These are phyloP conservation scores for Proterorhinus semilunaris DNA, from an alignment of 2,113 vertebrate genomes.

Conservation along the genomic window DNA sequence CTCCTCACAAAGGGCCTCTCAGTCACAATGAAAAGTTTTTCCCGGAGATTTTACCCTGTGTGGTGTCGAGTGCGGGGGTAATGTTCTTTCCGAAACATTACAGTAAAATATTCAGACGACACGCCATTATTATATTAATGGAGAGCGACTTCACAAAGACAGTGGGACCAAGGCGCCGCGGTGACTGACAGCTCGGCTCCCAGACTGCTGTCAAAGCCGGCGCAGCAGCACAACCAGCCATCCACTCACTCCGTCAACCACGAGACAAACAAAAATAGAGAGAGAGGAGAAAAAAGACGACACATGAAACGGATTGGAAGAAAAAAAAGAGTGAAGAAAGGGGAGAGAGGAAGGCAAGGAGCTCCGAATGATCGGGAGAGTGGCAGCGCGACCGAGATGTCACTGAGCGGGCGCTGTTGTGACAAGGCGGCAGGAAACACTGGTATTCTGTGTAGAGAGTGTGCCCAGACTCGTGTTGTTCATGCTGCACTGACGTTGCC, in stretches of 20 bases:
- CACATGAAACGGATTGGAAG: slow-evolving; percentile 63
- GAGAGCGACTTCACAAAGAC: slow-evolving; percentile 76
- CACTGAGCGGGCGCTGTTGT: slow-evolving; percentile 48
- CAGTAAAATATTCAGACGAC: slow-evolving; percentile 77
- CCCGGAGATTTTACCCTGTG: slow-evolving; percentile 61
- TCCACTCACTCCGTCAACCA: slow-evolving; percentile 68
- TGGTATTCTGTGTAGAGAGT: slow-evolving; percentile 33
- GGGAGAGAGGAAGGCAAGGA: slow-evolving; percentile 49
- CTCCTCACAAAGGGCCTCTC: slow-evolving; percentile 67
- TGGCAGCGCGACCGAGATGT: slow-evolving; percentile 51
- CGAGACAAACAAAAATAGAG: slow-evolving; percentile 77
- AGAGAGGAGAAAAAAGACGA: slow-evolving; percentile 43
- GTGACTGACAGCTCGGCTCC: slow-evolving; percentile 75
- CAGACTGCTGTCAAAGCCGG: slow-evolving; percentile 75
- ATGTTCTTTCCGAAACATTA: slow-evolving; percentile 71
- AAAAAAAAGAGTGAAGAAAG: slow-evolving; percentile 15
- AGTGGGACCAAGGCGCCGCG: slow-evolving; percentile 66
- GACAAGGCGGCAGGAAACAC: slow-evolving; percentile 51
- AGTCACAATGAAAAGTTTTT: slow-evolving; percentile 72
- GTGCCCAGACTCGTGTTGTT: slow-evolving; percentile 42
- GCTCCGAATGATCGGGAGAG: slow-evolving; percentile 59
- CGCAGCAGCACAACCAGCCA: slow-evolving; percentile 67
- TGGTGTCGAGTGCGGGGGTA: slow-evolving; percentile 59
- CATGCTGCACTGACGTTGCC: slow-evolving; percentile 34
- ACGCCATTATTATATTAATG: slow-evolving; percentile 77